Base-by-base conservation (phyloP, 2,888 invertebrate species). In the Mythimna albipuncta region DNA sequence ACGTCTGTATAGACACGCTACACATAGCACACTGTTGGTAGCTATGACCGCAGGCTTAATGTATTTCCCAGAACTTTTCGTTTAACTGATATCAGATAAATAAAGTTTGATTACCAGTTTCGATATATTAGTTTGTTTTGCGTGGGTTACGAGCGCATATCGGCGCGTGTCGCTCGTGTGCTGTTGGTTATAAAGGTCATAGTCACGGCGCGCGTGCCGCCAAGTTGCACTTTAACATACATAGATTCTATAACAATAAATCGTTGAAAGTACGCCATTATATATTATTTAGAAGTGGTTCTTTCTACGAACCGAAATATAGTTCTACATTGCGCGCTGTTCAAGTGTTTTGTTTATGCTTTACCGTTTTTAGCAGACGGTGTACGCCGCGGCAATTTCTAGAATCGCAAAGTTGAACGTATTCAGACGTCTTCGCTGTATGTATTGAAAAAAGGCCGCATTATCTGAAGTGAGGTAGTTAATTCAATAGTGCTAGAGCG, bases 41-140 rank as follows among this genome's bases (percentile, higher is more conserved):
- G 66, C 66, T 75, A 69, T 47, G 61, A 69, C 64, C 66, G 71
- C 55, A 69, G 61, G 65, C 54, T 71, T 76, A 72, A 76, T 78
- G 72, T 69, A 52, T 71, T 77, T 66, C 69, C 62, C 68, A 80
- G 78, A 82, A 85, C 78, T 81, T 85, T 84, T 82, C 80, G 80
- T 86, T 87, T 76, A 70, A 77, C 73, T 82, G 84, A 86, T 91
- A 89, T 86, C 83, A 87, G 89, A 88, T 90, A 88, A 89, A 84
- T 88, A 85, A 83, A 84, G 87, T 89, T 91, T 89, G 88, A 91
- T 90, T 88, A 89, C 83, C 85, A 82, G 82, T 85, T 83, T 85
- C 82, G 79, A 87, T 86, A 88, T 86, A 81, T 82, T 75, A 84
- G 86, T 88, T 88, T 88, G 85, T 89, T 88, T 85, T 86, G 88